Evolutionary conservation across 2,113 vertebrate species (phyloP).

Genomic region (Spilogale gracilis): DNA sequence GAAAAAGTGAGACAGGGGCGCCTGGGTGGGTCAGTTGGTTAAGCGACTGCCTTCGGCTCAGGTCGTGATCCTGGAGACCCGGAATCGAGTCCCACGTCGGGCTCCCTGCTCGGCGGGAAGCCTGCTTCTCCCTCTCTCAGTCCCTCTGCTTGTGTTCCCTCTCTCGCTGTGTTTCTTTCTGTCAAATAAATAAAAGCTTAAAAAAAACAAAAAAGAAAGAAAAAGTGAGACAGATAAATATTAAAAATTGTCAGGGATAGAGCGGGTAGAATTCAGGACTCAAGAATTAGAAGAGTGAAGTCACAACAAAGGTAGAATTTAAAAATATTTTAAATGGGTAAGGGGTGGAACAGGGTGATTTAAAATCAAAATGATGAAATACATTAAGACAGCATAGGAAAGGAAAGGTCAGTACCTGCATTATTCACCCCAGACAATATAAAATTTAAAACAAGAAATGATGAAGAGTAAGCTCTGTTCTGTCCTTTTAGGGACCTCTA

Average conservation of each 20-base stretch:
- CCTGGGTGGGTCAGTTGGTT: too few species aligned
- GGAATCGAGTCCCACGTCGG: too few species aligned
- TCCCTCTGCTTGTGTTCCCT: too few species aligned
- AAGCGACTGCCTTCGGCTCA: too few species aligned
- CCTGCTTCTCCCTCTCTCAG: too few species aligned
- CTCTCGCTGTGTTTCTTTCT: too few species aligned
- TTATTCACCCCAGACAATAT: slow-evolving; percentile 8
- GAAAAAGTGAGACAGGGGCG: neutral
- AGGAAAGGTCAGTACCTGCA: neutral
- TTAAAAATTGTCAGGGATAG: neutral
- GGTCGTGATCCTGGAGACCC: too few species aligned
- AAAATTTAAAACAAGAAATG: neutral
- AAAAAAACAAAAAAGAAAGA: too few species aligned
- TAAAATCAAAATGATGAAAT: slow-evolving; percentile 5
- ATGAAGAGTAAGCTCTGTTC: slow-evolving; percentile 8
- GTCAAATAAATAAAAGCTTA: too few species aligned
- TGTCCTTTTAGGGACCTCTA: slow-evolving; percentile 46
- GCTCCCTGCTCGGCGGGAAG: too few species aligned
- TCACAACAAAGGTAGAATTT: neutral
- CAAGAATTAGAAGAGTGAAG: slow-evolving; percentile 30
- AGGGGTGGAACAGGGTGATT: neutral
- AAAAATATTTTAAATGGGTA: neutral
- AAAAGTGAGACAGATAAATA: neutral
- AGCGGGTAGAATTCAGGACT: slow-evolving; percentile 17
- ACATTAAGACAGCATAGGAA: neutral